Evolutionary conservation across 2,888 invertebrate species (phyloP), one percentile per base, ranked within the genome.

Genomic region (Clusia tigrina): DNA sequence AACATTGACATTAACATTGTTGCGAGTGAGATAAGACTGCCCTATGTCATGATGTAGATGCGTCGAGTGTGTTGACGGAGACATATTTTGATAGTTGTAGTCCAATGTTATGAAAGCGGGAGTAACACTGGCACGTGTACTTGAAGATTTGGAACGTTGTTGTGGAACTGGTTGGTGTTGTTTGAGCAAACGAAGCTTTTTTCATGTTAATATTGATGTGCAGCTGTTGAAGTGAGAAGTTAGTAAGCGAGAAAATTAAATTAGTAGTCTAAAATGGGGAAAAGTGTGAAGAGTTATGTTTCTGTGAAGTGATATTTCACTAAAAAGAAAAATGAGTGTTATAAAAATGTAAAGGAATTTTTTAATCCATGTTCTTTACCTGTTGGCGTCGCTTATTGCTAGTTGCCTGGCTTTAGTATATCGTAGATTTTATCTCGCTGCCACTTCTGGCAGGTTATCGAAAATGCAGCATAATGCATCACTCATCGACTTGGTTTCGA

Each of bases 101-200:
- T 80, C 79, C 57, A 83, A 72, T 2, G 83, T 78, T 62, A 84
- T 81, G 25, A 83, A 74, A 52, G 83, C 78, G 51, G 83, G 81
- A 42, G 75, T 73, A 22, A 64, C 67, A 64, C 48, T 18, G 20
- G 20, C 6, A 22, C 22, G 3, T 2, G 48, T 48, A 15, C 20
- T 20, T 15, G 12, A n/a, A 5, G 42, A 15, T 3, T 54, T 59
- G 17, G 73, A 60, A 24, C 73, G 69, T 1, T 57, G 51, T 15
- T 69, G 60, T 65, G 38, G 70, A 12, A 24, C 24, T 55, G 18
- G n/a, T n/a, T 60, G 23, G 26, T 38, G 22, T 48, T 56, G 42
- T 57, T 48, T 58, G 56, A 25, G 53, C 54, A n/a, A 68, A 64
- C 25, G 65, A 74, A 71, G 78, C 70, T 69, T 77, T 73, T 74